Evolutionary conservation across 2,113 vertebrate species (phyloP).

Genomic region (Gasterosteus nipponicus): DNA sequence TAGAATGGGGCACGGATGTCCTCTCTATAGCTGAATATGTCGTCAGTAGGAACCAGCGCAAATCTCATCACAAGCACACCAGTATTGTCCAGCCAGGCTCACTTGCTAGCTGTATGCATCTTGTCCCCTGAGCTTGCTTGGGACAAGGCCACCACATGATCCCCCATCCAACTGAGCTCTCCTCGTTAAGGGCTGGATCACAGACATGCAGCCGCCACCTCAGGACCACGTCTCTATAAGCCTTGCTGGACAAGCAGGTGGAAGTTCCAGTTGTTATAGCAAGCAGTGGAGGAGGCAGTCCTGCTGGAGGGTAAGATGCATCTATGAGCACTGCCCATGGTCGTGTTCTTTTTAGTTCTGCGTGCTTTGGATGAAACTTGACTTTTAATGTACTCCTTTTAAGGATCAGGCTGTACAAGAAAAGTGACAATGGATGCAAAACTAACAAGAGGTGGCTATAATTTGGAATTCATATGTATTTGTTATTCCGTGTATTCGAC

Average conservation of each 20-base stretch:
- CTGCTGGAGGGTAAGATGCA: slow-evolving; percentile 89
- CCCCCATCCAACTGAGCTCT: not conserved
- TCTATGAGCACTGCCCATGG: not conserved
- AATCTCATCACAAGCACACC: not conserved
- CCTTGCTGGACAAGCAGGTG: slow-evolving; percentile 74
- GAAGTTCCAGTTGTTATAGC: slow-evolving; percentile 84
- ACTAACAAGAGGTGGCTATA: not conserved
- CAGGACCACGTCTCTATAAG: slow-evolving; percentile 89
- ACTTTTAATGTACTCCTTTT: not conserved
- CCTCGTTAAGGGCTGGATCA: slow-evolving; percentile 29
- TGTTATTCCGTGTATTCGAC: not conserved
- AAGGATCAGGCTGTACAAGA: not conserved
- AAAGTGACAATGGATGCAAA: not conserved
- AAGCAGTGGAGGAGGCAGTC: slow-evolving; percentile 88
- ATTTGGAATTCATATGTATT: not conserved
- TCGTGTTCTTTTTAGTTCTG: too few species aligned
- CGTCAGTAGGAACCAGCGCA: not conserved
- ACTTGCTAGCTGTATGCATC: not conserved
- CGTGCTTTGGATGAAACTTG: not conserved
- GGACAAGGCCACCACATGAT: not conserved
- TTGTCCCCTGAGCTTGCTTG: not conserved
- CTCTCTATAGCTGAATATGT: not conserved
- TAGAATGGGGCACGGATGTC: too few species aligned
- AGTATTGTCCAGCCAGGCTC: not conserved
- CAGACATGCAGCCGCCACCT: slow-evolving; percentile 81